These are phyloP conservation scores for Eilema caniola DNA, from an alignment of 2,888 invertebrate species.

Conservation along the genomic window DNA sequence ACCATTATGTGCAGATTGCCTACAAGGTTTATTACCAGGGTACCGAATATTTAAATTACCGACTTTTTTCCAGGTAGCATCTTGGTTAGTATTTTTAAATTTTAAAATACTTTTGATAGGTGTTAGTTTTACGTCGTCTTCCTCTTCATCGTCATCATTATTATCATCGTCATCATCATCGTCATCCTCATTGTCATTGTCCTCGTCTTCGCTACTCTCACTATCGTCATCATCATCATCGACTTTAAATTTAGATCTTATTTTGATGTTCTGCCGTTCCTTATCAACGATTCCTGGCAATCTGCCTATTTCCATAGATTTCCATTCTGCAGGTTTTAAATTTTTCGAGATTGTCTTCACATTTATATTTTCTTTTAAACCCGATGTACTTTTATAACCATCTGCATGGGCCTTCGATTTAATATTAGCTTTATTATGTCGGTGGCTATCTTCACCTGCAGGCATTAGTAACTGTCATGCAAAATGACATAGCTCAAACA, in stretches of 20 bases:
- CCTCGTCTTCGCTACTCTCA: slow-evolving; percentile 61
- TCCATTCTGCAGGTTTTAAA: slow-evolving; percentile 61
- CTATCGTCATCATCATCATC: slow-evolving; percentile 64
- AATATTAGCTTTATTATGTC: slow-evolving; percentile 80
- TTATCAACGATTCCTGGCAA: slow-evolving; percentile 57
- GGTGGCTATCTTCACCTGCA: slow-evolving; percentile 87
- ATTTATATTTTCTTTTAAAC: slow-evolving; percentile 62
- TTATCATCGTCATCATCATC: slow-evolving; percentile 82
- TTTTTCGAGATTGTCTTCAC: slow-evolving; percentile 55
- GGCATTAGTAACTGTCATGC: slow-evolving; percentile 88
- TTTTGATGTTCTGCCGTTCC: slow-evolving; percentile 36
- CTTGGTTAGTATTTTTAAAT: slow-evolving; percentile 50
- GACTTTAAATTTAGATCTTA: slow-evolving; percentile 42
- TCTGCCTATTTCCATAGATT: slow-evolving; percentile 71
- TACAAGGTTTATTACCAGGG: slow-evolving; percentile 47
- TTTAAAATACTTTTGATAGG: slow-evolving; percentile 57
- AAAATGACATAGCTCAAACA: slow-evolving; percentile 87
- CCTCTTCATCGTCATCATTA: slow-evolving; percentile 72
- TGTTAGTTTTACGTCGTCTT: slow-evolving; percentile 68
- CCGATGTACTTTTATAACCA: slow-evolving; percentile 76
- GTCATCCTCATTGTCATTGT: slow-evolving; percentile 79
- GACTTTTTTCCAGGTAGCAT: slow-evolving; percentile 58
- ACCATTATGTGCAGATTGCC: slow-evolving; percentile 58
- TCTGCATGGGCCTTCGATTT: slow-evolving; percentile 85
- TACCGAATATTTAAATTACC: slow-evolving; percentile 60